Conservation (phyloP, 2,113 vertebrate genomes). For the Candoia aspera region DNA sequence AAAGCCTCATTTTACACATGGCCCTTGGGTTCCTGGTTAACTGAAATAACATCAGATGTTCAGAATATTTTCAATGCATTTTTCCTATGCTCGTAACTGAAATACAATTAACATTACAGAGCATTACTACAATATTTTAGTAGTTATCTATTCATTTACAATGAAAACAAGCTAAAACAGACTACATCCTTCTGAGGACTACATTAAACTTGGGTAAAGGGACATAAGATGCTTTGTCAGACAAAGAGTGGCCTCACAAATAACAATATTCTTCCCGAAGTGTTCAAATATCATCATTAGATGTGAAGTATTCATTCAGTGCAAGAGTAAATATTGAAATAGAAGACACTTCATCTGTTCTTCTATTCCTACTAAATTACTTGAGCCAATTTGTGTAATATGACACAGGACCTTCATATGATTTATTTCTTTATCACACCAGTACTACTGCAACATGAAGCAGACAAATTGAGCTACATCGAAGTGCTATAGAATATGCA, state of each 20-base stretch:
- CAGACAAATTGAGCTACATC: neutral
- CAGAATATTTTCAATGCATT: neutral
- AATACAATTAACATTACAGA: neutral
- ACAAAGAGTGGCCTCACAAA: neutral
- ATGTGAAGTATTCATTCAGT: conserved; percentile 5
- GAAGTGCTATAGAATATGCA: neutral
- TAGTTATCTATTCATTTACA: neutral
- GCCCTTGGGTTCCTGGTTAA: neutral
- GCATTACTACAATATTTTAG: neutral
- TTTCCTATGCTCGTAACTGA: neutral
- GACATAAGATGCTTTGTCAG: neutral
- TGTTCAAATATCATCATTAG: neutral
- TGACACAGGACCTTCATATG: neutral
- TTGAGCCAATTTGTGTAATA: neutral
- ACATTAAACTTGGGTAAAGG: neutral
- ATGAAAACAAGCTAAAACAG: neutral
- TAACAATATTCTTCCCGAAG: neutral
- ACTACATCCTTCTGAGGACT: neutral
- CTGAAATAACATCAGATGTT: neutral
- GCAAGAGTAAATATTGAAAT: neutral
- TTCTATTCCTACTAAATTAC: neutral
- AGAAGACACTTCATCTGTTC: neutral
- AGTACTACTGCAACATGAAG: neutral
- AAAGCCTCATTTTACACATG: neutral
- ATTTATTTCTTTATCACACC: neutral